Conservation (phyloP, 2,113 vertebrate genomes). For the Cyanistes caeruleus region DNA sequence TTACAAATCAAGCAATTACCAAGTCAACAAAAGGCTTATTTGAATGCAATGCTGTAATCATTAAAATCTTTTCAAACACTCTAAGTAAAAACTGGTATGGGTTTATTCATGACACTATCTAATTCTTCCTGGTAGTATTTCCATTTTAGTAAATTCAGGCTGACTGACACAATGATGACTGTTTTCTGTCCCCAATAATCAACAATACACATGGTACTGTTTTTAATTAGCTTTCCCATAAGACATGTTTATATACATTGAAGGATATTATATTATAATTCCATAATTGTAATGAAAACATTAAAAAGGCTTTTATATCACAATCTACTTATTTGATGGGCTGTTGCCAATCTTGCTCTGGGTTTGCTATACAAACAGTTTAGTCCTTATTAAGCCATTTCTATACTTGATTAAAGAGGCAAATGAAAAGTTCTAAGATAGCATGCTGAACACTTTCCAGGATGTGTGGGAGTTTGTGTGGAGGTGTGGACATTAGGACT, state of each 20-base stretch:
- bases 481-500: background rate
- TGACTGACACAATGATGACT: background rate
- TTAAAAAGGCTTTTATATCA: background rate
- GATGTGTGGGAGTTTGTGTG: accelerated
- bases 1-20: background rate
- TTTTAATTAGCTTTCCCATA: background rate
- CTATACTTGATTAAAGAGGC: background rate
- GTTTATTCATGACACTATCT: background rate
- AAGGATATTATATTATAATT: background rate
- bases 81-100: background rate
- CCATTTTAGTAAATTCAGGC: background rate
- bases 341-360: background rate
- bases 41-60: background rate
- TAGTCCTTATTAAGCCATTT: background rate
- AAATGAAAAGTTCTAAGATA: background rate
- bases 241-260: background rate
- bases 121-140: background rate
- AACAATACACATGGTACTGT: background rate
- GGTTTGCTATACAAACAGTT: background rate
- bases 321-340: background rate
- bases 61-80: background rate
- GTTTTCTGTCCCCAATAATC: background rate
- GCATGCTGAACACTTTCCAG: background rate
- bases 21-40: background rate
- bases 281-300: background rate